Evolutionary conservation across 2,888 invertebrate species (phyloP).

Genomic region (Stenurella melanura): DNA sequence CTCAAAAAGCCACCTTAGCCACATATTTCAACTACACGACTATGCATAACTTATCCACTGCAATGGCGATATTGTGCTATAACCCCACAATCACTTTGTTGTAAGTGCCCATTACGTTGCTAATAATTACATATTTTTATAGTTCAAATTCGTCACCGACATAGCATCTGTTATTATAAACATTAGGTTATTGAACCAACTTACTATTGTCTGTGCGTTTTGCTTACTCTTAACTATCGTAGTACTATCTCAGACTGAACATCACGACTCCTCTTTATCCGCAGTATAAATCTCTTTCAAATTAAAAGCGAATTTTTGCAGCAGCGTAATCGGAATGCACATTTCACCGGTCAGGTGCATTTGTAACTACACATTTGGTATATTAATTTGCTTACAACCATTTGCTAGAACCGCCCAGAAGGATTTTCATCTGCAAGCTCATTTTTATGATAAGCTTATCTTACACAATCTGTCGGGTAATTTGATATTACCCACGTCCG

Average conservation of each 20-base stretch:
- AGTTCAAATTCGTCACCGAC: constrained; percentile 22
- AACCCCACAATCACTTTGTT: neutral
- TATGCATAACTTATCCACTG: neutral
- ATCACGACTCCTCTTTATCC: constrained; percentile 1
- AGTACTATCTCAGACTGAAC: neutral
- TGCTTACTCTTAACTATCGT: constrained; percentile 27
- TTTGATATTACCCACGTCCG: neutral
- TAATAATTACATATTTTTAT: constrained; percentile 19
- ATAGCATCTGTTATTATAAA: constrained; percentile 37
- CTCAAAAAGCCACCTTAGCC: too few species aligned
- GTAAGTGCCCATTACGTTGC: constrained; percentile 1
- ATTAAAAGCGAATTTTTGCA: constrained; percentile 17
- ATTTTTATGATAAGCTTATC: too few species aligned
- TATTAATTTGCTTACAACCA: neutral
- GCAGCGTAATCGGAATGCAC: neutral
- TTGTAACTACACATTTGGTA: neutral
- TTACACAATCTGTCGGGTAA: too few species aligned
- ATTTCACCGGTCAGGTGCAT: neutral
- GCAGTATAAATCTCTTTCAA: neutral
- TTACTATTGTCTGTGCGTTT: constrained; percentile 27
- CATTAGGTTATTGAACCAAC: constrained; percentile 37
- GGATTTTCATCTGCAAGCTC: neutral
- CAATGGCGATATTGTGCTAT: neutral
- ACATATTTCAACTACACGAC: neutral
- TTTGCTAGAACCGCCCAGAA: neutral